These are phyloP conservation scores for Eubucco bourcierii DNA, from an alignment of 2,113 vertebrate genomes.

Conservation along the genomic window DNA sequence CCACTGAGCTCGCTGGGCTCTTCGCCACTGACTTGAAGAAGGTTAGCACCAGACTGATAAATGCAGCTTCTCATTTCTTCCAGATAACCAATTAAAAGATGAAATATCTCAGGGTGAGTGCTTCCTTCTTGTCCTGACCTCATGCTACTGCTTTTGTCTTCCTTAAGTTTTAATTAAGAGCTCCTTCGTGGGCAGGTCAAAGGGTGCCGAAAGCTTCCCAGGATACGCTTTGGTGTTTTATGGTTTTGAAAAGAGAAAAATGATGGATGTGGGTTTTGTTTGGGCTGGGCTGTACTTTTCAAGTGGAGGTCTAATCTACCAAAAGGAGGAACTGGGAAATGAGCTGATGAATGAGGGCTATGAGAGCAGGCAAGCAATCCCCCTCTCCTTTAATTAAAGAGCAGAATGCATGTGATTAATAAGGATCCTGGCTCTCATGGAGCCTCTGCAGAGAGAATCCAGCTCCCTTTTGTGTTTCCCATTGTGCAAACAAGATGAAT, in stretches of 20 bases:
- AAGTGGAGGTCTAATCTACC: background rate
- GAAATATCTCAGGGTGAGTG: background rate
- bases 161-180: background rate
- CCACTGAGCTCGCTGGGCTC: slow-evolving; percentile 6
- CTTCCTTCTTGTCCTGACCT: background rate
- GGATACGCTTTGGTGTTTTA: background rate
- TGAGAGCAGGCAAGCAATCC: background rate
- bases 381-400: background rate
- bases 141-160: background rate
- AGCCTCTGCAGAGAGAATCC: background rate
- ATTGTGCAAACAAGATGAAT: background rate
- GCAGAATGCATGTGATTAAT: background rate
- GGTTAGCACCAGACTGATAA: background rate
- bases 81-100: slow-evolving; percentile 60
- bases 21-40: slow-evolving; percentile 39
- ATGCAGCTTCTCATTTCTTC: slow-evolving; percentile 24
- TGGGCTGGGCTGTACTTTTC: background rate
- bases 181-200: background rate
- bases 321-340: background rate
- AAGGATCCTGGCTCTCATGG: background rate
- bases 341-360: background rate
- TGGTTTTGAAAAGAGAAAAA: background rate
- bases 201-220: background rate
- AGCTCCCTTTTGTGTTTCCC: background rate
- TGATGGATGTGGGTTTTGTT: background rate